Evolutionary conservation across 2,888 invertebrate species (phyloP), one percentile per base, ranked within the genome.

Genomic region (Cephonodes hylas): DNA sequence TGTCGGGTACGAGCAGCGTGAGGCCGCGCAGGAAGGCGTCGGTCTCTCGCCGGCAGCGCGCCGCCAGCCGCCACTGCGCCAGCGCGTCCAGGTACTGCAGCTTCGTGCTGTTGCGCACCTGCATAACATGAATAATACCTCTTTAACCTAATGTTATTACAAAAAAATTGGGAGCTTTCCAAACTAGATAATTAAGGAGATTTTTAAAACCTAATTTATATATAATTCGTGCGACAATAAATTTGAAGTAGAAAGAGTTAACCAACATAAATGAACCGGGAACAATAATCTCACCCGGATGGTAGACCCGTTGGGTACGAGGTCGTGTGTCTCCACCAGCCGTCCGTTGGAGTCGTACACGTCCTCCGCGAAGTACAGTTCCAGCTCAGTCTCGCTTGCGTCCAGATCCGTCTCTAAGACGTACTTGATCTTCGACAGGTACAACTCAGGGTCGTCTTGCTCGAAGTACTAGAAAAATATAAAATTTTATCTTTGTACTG

Each of bases 381-480:
- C 98, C 83, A 97, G 95, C 23, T 93, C 94, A 0, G 82, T 74
- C 61, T 96, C 96, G 27, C 92, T 91, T 58, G 93, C 90, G 83
- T 97, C 97, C 68, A 98, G 95, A 88, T 98, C 97, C 68, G 98
- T 97, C 76, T 98, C 98, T 72, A 98, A 89, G 68, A 99, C 96
- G 85, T 98, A 98, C 83, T 97, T 97, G 46, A 98, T 96, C 93
- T 98, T 98, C n/a, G 96, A 96, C 66, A 97, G 90, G 89, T 97
- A 98, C 63, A 98, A 91, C 86, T 98, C 98, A 0, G 98, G 98
- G 89, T 98, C 98, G 82, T 99, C 98, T 88, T 98, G 97, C 83
- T 98, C 98, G 87, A 98, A 98, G 86, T 98, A 97, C 96, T 97
- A 22, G 2, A 8, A 34, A 20, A 6, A 18, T 4, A 38, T 20